Percentiles rank a stretch among this genome's conserved stretches.
These are phyloP conservation scores for Graphium colonna DNA, from an alignment of 2,888 invertebrate species.

Conservation along the genomic window DNA sequence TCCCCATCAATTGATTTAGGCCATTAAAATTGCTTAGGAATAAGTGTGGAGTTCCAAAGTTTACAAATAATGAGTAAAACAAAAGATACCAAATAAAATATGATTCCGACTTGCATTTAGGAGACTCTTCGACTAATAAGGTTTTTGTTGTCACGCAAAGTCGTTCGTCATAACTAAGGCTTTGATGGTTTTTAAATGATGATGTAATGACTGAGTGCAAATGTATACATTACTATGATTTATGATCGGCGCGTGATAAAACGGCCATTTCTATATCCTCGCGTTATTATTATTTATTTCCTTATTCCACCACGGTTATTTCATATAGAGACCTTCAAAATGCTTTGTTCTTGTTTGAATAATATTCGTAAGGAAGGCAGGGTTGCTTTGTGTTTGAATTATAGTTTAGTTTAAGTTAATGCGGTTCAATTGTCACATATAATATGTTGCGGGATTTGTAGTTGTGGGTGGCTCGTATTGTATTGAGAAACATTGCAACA, in stretches of 20 bases:
- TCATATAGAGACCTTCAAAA: constrained; percentile 29
- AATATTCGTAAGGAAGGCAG: constrained; percentile 34
- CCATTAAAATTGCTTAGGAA: too few relatives aligned
- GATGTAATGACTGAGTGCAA: constrained; percentile 62
- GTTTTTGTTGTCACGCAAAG: constrained; percentile 21
- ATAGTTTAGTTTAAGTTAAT: constrained; percentile 27
- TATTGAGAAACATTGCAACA: constrained; percentile 14
- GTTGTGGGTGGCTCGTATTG: constrained; percentile 3
- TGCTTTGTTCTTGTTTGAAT: constrained; percentile 37
- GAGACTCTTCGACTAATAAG: constrained; percentile 12
- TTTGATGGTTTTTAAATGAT: constrained; percentile 77
- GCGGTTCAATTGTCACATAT: constrained; percentile 18
- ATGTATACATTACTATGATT: constrained; percentile 56
- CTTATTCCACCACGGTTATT: constrained; percentile 29
- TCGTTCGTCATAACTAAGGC: constrained; percentile 24
- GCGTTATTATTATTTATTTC: constrained; percentile 25
- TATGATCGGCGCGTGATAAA: constrained; percentile 63
- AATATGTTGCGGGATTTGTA: constrained; percentile 4
- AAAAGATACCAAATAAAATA: too few relatives aligned
- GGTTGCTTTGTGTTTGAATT: constrained; percentile 14
- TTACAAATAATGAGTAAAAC: too few relatives aligned
- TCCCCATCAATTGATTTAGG: too few relatives aligned
- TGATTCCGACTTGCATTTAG: too few relatives aligned
- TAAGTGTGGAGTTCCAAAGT: too few relatives aligned
- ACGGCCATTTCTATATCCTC: constrained; percentile 27